Conservation (phyloP, 2,113 vertebrate genomes). For the Tricholaema leucomelas region DNA sequence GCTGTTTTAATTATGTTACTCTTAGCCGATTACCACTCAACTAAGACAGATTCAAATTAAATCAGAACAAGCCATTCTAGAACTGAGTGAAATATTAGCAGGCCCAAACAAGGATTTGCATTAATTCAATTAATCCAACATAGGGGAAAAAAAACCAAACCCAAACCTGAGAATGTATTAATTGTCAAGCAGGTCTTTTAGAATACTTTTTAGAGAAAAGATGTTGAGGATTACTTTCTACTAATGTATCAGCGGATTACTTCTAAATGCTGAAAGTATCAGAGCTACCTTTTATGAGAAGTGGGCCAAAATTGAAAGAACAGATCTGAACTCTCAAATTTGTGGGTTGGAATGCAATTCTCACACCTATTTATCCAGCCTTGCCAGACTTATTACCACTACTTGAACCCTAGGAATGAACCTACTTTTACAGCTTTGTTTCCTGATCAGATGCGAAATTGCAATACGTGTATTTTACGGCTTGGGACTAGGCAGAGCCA, state of each 20-base stretch:
- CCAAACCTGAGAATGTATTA: not conserved
- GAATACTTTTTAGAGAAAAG: not conserved
- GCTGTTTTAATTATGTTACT: not conserved
- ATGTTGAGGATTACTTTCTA: not conserved
- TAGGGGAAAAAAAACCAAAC: not conserved
- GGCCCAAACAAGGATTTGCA: not conserved
- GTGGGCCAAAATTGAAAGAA: slow-evolving; percentile 56
- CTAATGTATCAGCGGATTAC: slow-evolving; percentile 36
- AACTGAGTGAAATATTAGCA: not conserved
- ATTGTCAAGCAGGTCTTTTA: not conserved
- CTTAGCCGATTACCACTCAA: not conserved
- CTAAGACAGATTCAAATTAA: not conserved
- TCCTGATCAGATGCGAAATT: slow-evolving; percentile 56
- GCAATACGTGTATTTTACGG: slow-evolving; percentile 16
- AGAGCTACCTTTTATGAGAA: slow-evolving; percentile 33
- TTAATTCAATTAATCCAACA: not conserved
- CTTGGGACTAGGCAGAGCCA: slow-evolving; percentile 35
- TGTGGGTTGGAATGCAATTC: slow-evolving; percentile 55
- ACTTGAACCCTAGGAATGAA: slow-evolving; percentile 46
- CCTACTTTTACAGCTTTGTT: slow-evolving; percentile 57
- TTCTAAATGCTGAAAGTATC: slow-evolving; percentile 44
- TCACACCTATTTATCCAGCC: slow-evolving; percentile 63
- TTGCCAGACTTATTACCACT: slow-evolving; percentile 50
- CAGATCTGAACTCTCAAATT: slow-evolving; percentile 52
- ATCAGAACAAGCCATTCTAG: not conserved